Conservation (phyloP, 2,113 vertebrate species). For the Seriola aureovittata region DNA sequence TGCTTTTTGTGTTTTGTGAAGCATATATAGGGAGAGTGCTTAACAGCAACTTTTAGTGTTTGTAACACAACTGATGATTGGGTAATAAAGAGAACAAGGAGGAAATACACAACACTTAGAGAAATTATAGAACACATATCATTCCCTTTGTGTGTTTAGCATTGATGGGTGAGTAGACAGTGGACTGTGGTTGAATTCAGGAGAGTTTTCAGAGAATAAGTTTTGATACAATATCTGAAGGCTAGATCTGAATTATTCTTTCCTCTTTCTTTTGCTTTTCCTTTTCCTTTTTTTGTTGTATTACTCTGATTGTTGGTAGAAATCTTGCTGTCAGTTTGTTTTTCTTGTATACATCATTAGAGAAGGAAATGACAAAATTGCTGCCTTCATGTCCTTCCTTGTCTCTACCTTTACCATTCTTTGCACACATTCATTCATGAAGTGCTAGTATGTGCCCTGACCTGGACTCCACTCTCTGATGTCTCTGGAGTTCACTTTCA, state of each 20-base stretch:
- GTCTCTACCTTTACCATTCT: constrained; percentile 2
- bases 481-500: not conserved
- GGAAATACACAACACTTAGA: not conserved
- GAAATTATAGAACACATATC: not conserved
- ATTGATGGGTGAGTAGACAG: not conserved
- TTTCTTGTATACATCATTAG: not conserved
- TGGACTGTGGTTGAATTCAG: not conserved
- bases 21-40: not conserved
- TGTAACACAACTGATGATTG: not conserved
- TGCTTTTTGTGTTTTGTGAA: not conserved
- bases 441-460: constrained; percentile 7
- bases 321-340: not conserved
- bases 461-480: constrained; percentile 27
- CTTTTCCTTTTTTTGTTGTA: not conserved
- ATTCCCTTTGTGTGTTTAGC: not conserved
- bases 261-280: not conserved
- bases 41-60: not conserved
- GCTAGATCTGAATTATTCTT: not conserved
- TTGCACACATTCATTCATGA: constrained; percentile 28
- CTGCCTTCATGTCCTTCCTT: not conserved
- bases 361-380: not conserved
- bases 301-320: not conserved
- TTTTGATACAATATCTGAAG: not conserved
- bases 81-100: not conserved
- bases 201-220: not conserved